A percentile compares a stretch with the other conserved stretches of the same genome.
These are phyloP conservation scores for Tenebrosternarchus preto DNA, from an alignment of 2,113 vertebrate genomes.

Conservation along the genomic window DNA sequence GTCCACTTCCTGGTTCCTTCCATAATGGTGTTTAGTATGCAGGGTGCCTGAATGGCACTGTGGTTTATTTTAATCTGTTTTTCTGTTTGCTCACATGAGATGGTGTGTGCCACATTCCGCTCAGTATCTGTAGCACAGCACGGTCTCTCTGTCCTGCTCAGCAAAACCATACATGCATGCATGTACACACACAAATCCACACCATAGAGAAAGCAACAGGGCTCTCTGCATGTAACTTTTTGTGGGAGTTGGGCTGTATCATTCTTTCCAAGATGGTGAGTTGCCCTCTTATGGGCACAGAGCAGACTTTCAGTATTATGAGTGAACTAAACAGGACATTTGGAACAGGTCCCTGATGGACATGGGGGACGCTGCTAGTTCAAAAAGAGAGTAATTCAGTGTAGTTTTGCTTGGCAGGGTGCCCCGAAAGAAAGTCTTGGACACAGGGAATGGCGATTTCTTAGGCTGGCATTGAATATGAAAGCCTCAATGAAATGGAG, in stretches of 20 bases:
- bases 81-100: constrained; percentile 23
- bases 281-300: constrained; percentile 22
- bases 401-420: not conserved
- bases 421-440: not conserved
- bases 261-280: not conserved
- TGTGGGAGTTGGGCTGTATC: not conserved
- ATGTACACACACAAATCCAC: not conserved
- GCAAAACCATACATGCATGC: not conserved
- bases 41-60: not conserved
- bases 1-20: not conserved
- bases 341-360: not conserved
- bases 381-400: not conserved
- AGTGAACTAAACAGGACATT: not conserved
- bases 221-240: not conserved
- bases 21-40: not conserved
- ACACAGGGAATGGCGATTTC: not conserved
- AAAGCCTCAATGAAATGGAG: not conserved
- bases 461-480: not conserved
- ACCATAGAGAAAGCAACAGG: not conserved
- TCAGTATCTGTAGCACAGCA: not conserved
- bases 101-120: constrained; percentile 44
- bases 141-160: constrained; percentile 2
- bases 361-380: not conserved
- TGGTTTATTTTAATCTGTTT: constrained; percentile 21
- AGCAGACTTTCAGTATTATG: not conserved